A percentile compares a stretch with the other conserved stretches of the same genome.
These are phyloP conservation scores for Pygoscelis antarcticus DNA, from an alignment of 2,113 vertebrate species.

Conservation along the genomic window DNA sequence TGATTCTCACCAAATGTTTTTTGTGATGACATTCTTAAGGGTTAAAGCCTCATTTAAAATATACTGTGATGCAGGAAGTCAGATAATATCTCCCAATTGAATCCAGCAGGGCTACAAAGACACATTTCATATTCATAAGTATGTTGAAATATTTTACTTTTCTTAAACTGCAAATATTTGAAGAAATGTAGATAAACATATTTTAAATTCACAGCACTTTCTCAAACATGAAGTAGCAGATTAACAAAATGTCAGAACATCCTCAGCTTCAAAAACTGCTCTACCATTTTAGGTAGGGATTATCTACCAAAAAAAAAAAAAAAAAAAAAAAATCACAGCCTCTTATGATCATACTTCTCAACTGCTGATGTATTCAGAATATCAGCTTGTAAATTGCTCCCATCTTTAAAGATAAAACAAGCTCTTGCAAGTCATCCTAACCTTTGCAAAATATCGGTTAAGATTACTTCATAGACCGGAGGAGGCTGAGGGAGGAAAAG, in stretches of 20 bases:
- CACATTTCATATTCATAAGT: conserved; percentile 41
- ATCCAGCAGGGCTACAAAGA: conserved; percentile 45
- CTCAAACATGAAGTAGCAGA: conserved; percentile 43
- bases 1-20: not conserved
- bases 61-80: not conserved
- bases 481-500: not conserved
- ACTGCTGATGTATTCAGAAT: conserved; percentile 6
- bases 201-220: conserved; percentile 65
- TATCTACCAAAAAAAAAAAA: conserved; percentile 36
- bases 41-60: conserved; percentile 5
- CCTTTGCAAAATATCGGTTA: not conserved
- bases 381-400: conserved; percentile 2
- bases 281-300: conserved; percentile 31
- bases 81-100: conserved; percentile 11
- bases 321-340: not conserved
- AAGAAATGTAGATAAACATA: conserved; percentile 63
- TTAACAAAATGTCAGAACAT: conserved; percentile 64
- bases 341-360: not conserved
- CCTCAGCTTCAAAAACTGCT: conserved; percentile 42
- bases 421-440: not conserved
- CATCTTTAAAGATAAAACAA: conserved; percentile 4
- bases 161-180: conserved; percentile 62
- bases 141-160: conserved; percentile 53
- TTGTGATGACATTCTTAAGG: not conserved
- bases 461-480: not conserved